phyloP scores from a whole-genome alignment of 2,113 vertebrate species.

The Aleadryas rufinucha region DNA sequence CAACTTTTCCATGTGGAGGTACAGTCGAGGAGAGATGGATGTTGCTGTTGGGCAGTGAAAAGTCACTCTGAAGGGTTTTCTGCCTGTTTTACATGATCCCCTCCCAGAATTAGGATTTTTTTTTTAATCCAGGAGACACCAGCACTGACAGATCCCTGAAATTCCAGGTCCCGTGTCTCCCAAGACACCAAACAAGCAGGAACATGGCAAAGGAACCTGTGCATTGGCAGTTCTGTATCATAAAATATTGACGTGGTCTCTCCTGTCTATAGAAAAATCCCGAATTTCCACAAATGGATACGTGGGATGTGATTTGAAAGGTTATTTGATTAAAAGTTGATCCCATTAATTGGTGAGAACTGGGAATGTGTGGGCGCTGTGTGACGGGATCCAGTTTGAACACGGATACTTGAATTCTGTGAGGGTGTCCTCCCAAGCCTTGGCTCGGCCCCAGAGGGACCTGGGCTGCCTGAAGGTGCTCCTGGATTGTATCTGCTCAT shows the following conservation, averaged over 20 bases:
- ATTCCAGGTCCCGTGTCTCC: neutral
- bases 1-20: conserved; percentile 12
- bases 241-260: neutral
- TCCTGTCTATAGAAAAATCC: neutral
- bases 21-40: neutral
- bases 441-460: neutral
- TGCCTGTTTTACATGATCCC: neutral
- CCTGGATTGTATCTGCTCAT: neutral
- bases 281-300: neutral
- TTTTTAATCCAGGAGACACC: neutral
- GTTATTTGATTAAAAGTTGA: neutral
- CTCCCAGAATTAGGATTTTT: neutral
- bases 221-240: neutral
- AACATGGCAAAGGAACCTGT: neutral
- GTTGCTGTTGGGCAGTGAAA: neutral
- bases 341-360: neutral
- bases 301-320: neutral
- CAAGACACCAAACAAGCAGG: neutral
- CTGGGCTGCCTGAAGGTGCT: neutral
- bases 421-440: neutral
- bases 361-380: neutral
- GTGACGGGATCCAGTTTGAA: fast-evolving
- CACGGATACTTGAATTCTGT: fast-evolving
- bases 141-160: neutral
- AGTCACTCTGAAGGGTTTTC: neutral